phyloP scores from a whole-genome alignment of 2,888 invertebrate genomes.

The Phanerotoma sp. region DNA sequence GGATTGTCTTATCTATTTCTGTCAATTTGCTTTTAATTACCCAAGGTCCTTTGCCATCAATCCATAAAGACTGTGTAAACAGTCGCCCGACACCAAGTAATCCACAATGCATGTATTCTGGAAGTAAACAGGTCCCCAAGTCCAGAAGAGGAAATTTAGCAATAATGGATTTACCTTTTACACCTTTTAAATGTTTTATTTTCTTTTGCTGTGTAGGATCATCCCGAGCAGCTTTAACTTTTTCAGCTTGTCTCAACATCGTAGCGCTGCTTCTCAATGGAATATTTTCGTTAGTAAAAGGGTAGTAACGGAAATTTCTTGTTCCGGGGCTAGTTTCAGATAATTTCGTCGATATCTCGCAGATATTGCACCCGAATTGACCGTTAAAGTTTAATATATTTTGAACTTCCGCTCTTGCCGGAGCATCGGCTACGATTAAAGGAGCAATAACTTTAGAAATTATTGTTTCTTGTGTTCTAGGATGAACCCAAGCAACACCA shows the following conservation, averaged over 20 bases:
- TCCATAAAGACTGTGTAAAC: constrained; percentile 16
- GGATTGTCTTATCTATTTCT: constrained; percentile 16
- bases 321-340: background rate
- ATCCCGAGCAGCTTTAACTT: background rate
- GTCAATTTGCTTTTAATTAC: constrained; percentile 5
- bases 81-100: constrained; percentile 26
- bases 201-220: background rate
- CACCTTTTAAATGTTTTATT: background rate
- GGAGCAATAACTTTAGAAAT: constrained; percentile 23
- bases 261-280: background rate
- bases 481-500: constrained; percentile 25
- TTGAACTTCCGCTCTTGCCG: constrained; percentile 26
- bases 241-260: background rate
- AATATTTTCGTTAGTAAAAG: background rate
- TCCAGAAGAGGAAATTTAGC: constrained; percentile 23
- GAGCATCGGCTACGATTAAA: constrained; percentile 26
- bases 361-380: constrained; percentile 27
- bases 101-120: constrained; percentile 29
- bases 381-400: constrained; percentile 25
- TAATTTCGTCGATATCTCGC: constrained; percentile 14
- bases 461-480: constrained; percentile 15
- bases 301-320: background rate
- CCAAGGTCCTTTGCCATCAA: constrained; percentile 26
- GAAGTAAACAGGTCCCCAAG: constrained; percentile 24
- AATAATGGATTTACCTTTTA: background rate